Conservation (phyloP, 1,140 invertebrate species). For the Drosophila micromelanica region DNA sequence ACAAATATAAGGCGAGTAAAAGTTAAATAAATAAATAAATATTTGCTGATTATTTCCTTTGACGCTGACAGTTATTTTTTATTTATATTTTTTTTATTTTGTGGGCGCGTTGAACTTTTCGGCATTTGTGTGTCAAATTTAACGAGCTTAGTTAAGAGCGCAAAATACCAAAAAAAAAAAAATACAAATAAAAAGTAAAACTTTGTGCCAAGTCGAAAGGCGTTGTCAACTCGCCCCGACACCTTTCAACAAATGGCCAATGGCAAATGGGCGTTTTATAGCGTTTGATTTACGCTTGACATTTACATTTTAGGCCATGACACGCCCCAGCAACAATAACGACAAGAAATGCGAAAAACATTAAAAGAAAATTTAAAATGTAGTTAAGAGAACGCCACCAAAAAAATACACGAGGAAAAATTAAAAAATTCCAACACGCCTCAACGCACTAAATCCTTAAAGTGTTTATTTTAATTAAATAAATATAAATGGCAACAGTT, state of each 20-base stretch:
- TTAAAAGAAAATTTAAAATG: slow-evolving; percentile 18
- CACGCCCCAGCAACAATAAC: background rate
- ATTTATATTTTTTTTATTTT: slow-evolving; percentile 12
- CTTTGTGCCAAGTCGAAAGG: slow-evolving; percentile 18
- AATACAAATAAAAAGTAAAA: background rate
- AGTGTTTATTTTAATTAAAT: slow-evolving; percentile 60
- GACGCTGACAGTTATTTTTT: slow-evolving; percentile 22
- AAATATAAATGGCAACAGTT: slow-evolving; percentile 29
- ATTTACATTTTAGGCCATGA: slow-evolving; percentile 30
- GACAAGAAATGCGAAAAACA: background rate
- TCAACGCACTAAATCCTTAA: slow-evolving; percentile 38
- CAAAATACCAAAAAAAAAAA: background rate
- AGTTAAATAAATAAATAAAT: slow-evolving; percentile 71
- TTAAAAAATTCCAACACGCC: slow-evolving; percentile 41
- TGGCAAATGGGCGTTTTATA: slow-evolving; percentile 27
- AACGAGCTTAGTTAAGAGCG: slow-evolving; percentile 46
- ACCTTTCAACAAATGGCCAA: slow-evolving; percentile 7
- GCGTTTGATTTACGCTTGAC: slow-evolving; percentile 54
- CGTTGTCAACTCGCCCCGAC: slow-evolving; percentile 26
- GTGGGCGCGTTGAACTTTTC: slow-evolving; percentile 65
- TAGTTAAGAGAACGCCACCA: background rate
- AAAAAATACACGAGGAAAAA: background rate
- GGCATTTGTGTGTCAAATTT: slow-evolving; percentile 65
- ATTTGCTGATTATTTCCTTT: slow-evolving; percentile 62
- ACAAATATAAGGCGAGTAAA: slow-evolving; percentile 65